Conservation (phyloP, 92 coral and sea anemone genomes). For the Phymanthus crucifer region DNA sequence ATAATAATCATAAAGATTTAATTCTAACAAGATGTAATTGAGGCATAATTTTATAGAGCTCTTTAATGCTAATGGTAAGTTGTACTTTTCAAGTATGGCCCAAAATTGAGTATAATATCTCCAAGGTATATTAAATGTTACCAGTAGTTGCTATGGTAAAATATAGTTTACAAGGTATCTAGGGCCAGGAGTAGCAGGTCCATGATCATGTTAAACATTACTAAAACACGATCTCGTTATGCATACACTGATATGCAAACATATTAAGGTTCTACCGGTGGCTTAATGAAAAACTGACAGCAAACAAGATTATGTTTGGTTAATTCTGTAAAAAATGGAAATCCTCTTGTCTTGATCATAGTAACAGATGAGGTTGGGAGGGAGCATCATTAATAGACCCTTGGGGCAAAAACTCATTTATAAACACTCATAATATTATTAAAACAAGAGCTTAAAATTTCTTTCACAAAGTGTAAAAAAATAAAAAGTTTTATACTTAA, state of each 20-base stretch:
- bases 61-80: no score
- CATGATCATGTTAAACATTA: no score
- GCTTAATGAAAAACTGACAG: constrained; percentile 12
- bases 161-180: constrained; percentile 2
- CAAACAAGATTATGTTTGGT: constrained; percentile 5
- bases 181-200: no score
- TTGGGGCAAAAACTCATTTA: neutral
- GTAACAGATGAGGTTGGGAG: neutral
- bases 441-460: neutral
- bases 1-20: no score
- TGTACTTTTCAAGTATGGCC: no score
- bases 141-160: neutral
- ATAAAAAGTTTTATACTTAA: neutral
- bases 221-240: constrained; percentile 3
- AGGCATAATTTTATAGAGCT: no score
- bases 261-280: constrained; percentile 20
- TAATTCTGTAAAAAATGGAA: neutral
- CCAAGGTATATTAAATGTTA: neutral
- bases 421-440: no score
- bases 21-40: no score
- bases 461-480: neutral
- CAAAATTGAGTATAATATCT: neutral
- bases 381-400: neutral
- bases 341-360: neutral
- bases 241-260: neutral